Evolutionary conservation across 2,113 vertebrate genomes (phyloP).

Genomic region (Silurus asotus): DNA sequence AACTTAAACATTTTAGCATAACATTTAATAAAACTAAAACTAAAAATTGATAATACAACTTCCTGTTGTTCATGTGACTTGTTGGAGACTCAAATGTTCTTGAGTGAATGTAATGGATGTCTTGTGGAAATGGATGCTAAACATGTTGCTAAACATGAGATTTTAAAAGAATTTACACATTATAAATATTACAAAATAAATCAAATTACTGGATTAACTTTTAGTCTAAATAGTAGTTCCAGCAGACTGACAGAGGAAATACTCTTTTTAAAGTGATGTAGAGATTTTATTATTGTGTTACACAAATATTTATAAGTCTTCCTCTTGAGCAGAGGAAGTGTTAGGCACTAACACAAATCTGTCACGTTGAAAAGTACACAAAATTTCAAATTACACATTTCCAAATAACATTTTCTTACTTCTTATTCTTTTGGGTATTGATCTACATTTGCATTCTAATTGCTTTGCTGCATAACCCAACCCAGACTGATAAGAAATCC

Average conservation of each 20-base stretch:
- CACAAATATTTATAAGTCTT: background rate
- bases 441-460: constrained; percentile 33
- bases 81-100: background rate
- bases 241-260: background rate
- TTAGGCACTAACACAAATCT: background rate
- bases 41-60: background rate
- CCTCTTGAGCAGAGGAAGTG: background rate
- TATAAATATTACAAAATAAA: background rate
- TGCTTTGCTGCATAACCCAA: background rate
- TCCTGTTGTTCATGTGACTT: background rate
- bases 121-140: background rate
- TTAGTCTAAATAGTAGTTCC: background rate
- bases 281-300: background rate
- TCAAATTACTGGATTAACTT: background rate
- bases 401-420: background rate
- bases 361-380: background rate
- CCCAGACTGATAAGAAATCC: background rate
- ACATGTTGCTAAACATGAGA: background rate
- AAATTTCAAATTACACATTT: background rate
- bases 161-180: background rate
- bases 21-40: background rate
- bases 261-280: background rate
- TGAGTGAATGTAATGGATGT: background rate
- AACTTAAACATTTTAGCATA: background rate
- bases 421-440: background rate